phyloP scores from a whole-genome alignment of 1,140 invertebrate genomes.

The Stenopsyche tienmushanensis region DNA sequence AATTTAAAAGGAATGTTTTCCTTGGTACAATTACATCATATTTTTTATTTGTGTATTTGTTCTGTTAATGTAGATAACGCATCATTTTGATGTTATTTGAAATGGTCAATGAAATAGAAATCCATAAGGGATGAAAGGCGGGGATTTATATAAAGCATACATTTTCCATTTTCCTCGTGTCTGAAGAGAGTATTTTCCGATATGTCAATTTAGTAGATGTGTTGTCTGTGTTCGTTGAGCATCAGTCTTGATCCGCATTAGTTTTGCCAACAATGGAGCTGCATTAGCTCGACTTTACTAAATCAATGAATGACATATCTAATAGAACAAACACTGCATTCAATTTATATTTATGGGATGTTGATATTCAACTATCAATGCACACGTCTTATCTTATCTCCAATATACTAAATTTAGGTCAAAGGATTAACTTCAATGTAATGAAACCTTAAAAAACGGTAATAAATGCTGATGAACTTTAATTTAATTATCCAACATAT shows the following conservation, averaged over 20 bases:
- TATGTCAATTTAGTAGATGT: constrained; percentile 10
- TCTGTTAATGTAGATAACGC: too few species aligned
- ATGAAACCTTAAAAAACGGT: too few species aligned
- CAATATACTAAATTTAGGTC: not conserved
- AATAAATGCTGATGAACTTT: too few species aligned
- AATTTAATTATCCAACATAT: too few species aligned
- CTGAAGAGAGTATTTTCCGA: constrained; percentile 5
- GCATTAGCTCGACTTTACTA: not conserved
- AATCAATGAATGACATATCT: not conserved
- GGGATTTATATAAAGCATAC: not conserved
- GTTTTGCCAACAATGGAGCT: constrained; percentile 15
- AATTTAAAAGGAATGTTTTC: too few species aligned
- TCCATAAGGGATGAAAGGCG: too few species aligned
- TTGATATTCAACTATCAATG: too few species aligned
- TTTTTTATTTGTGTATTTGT: not conserved
- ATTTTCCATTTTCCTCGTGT: constrained; percentile 8
- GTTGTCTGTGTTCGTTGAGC: constrained; percentile 8
- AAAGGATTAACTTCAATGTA: too few species aligned
- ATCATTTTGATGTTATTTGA: too few species aligned
- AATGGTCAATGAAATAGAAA: too few species aligned
- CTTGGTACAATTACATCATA: not conserved
- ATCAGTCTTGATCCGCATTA: constrained; percentile 18
- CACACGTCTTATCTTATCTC: not conserved
- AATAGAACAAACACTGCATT: too few species aligned
- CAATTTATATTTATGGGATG: too few species aligned